Evolutionary conservation across 2,888 invertebrate species (phyloP).

Genomic region (Meteorus cinctellus): DNA sequence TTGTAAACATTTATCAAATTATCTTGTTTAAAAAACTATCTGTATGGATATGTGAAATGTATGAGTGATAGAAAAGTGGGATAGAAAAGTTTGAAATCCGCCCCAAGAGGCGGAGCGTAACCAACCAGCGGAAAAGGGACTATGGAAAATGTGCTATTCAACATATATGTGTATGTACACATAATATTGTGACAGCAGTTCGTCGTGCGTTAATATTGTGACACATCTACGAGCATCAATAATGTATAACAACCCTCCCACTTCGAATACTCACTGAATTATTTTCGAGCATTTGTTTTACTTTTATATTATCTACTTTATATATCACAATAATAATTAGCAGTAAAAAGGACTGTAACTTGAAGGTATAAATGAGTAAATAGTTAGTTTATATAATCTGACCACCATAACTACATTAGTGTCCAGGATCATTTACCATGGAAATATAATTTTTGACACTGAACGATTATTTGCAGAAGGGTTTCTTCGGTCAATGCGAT

Average conservation of each 20-base stretch:
- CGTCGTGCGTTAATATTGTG: background rate
- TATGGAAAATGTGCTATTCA: background rate
- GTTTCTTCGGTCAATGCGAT: background rate
- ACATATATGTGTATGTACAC: background rate
- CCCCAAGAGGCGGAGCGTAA: conserved; percentile 37
- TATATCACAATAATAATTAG: background rate
- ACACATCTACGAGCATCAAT: background rate
- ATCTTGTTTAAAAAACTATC: too few species aligned
- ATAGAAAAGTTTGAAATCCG: conserved; percentile 45
- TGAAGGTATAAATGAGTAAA: background rate
- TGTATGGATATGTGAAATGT: background rate
- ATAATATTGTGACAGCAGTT: background rate
- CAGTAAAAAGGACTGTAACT: background rate
- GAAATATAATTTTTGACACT: background rate
- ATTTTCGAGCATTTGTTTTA: background rate
- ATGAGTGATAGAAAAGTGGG: conserved; percentile 25
- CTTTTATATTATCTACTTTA: background rate
- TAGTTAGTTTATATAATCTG: background rate
- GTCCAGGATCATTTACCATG: background rate
- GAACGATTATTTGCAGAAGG: background rate
- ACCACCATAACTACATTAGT: background rate
- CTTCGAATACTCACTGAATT: background rate
- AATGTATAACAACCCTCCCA: background rate
- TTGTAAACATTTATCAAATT: too few species aligned
- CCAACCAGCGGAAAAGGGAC: conserved; percentile 30